Evolutionary conservation across 2,888 invertebrate genomes (phyloP), one percentile per base, ranked within the genome.

Genomic region (Philonicus albiceps): DNA sequence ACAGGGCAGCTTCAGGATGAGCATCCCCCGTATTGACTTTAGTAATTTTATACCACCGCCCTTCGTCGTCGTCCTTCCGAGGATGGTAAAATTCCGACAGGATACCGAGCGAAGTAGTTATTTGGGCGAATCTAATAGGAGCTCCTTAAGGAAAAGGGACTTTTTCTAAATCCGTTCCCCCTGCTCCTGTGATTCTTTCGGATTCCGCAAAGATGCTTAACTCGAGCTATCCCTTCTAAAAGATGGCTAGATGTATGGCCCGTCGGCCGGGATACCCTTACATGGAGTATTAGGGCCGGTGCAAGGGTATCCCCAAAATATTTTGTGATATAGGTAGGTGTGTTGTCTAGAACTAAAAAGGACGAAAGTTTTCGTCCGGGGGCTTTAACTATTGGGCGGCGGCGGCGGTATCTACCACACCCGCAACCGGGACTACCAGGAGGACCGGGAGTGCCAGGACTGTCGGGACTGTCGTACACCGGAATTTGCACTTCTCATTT

Each of bases 71-170:
- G n/a, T 27, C 16, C 6, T 22, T 64, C 7, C 22, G 22, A 19
- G 19, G 64, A 22, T 13, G 27, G 19, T 49, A 75, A 49, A 49
- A 74, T 85, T 75, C 64, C 27, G 43, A n/a, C 16, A 49, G 85
- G 75, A 85, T 85, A 84, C 85, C 19, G 13, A 11, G 19, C n/a
- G 43, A 19, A 53, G 85, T 75, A 85, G 74, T 85, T 85, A 85
- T 49, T 75, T 85, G 85, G 85, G 30, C 53, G 75, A 40, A 85
- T 53, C 74, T 85, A 85, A 85, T 85, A 75, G 85, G 74, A 74
- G 74, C 31, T 81, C 73, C 73, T 74, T 85, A 30, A 53, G 49
- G 53, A 34, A 53, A 31, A 49, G 22, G 85, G 84, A 84, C 53
- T 53, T 81, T 84, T 84, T 84, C 19, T 83, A 22, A 72, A 73